These are phyloP conservation scores for Volucella inflata DNA, from an alignment of 2,888 invertebrate species.

Conservation along the genomic window DNA sequence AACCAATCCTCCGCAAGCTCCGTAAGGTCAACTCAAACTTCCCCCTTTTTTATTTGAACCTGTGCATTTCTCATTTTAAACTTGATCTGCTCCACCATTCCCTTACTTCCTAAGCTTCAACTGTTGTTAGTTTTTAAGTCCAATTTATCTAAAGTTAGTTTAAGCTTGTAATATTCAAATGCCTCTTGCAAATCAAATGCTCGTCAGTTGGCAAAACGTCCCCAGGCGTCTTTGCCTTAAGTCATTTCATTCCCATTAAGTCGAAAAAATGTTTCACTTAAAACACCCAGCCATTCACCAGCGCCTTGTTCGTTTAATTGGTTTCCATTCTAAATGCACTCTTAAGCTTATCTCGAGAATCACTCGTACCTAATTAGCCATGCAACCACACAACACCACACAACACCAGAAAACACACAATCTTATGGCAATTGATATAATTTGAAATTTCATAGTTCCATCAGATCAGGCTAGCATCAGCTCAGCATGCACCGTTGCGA, in stretches of 20 bases:
- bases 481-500: not conserved
- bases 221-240: too few relatives aligned
- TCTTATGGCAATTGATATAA: conserved; percentile 43
- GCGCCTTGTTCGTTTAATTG: not conserved
- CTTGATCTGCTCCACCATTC: too few relatives aligned
- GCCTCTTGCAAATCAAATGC: too few relatives aligned
- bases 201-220: too few relatives aligned
- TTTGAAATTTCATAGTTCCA: conserved; percentile 8
- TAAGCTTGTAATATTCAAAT: too few relatives aligned
- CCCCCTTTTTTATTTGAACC: too few relatives aligned
- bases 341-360: conserved; percentile 37
- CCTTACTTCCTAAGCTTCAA: too few relatives aligned
- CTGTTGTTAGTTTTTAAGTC: too few relatives aligned
- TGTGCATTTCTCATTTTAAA: too few relatives aligned
- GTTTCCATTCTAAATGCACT: conserved; percentile 31
- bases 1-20: too few relatives aligned
- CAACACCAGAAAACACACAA: conserved; percentile 32
- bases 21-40: too few relatives aligned
- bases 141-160: too few relatives aligned
- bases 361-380: conserved; percentile 59
- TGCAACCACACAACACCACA: conserved; percentile 31
- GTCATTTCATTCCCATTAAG: not conserved
- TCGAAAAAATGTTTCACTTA: conserved; percentile 10
- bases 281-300: not conserved
- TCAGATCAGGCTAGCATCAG: not conserved